Evolutionary conservation across 2,113 vertebrate genomes (phyloP).

Genomic region (Mionectes macconnelli): DNA sequence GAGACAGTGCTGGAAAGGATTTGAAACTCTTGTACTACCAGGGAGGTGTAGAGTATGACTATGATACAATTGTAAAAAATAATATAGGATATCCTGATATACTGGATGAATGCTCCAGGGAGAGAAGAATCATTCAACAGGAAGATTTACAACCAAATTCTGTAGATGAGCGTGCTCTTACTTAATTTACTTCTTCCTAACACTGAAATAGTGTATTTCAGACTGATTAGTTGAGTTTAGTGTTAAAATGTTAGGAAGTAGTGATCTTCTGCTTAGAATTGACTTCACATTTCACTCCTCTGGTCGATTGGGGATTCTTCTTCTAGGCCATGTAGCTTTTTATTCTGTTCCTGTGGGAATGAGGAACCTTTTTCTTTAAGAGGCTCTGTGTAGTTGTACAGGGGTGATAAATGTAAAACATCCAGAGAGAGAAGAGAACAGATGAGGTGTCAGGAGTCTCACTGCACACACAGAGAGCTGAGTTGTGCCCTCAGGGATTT

Average conservation of each 20-base stretch:
- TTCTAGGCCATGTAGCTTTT: background rate
- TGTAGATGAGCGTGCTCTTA: background rate
- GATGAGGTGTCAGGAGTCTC: background rate
- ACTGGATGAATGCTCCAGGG: background rate
- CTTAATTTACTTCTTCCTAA: background rate
- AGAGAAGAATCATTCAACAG: conserved; percentile 25
- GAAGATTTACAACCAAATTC: conserved; percentile 8
- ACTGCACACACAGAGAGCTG: background rate
- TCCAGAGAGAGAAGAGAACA: background rate
- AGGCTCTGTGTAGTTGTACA: background rate
- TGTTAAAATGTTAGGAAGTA: background rate
- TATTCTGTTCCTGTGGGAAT: background rate
- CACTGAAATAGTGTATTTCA: background rate
- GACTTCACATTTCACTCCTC: background rate
- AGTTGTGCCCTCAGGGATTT: background rate
- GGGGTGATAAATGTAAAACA: background rate
- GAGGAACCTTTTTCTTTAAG: background rate
- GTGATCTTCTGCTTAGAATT: background rate
- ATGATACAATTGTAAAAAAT: background rate
- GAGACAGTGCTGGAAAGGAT: background rate
- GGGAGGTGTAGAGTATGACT: conserved; percentile 33
- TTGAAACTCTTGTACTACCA: background rate
- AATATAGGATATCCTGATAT: background rate
- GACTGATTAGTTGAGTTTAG: background rate
- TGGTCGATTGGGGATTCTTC: background rate